These are phyloP conservation scores for Teinopalpus imperialis DNA, from an alignment of 2,888 invertebrate genomes.

Conservation along the genomic window DNA sequence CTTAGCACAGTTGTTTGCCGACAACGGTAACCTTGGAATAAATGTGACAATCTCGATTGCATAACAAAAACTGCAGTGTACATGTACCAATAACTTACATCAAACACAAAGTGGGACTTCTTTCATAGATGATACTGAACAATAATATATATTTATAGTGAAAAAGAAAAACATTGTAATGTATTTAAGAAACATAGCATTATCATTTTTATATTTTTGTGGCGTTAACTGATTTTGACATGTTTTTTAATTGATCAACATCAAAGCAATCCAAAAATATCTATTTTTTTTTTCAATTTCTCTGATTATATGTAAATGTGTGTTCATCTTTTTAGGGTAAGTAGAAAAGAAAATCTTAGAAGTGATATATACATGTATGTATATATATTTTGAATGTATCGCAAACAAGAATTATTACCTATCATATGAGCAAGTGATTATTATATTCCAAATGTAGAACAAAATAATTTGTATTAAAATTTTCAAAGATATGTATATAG, in stretches of 20 bases:
- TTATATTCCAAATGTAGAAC: conserved; percentile 29
- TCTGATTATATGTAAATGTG: conserved; percentile 60
- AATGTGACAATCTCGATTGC: conserved; percentile 99
- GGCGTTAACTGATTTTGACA: conserved; percentile 26
- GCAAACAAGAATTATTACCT: conserved; percentile 30
- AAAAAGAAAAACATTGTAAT: not conserved
- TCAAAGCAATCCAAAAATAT: conserved; percentile 72
- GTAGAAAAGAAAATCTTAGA: conserved; percentile 48
- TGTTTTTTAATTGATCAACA: conserved; percentile 45
- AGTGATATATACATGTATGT: not conserved
- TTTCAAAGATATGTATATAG: conserved; percentile 46
- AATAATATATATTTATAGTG: conserved; percentile 16
- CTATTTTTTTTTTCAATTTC: conserved; percentile 51
- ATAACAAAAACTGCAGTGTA: conserved; percentile 64
- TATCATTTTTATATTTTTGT: conserved; percentile 8
- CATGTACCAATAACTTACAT: conserved; percentile 9
- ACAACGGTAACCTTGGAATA: conserved; percentile 99
- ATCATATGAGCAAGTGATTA: conserved; percentile 25
- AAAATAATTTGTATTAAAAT: conserved; percentile 32
- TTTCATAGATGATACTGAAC: conserved; percentile 20
- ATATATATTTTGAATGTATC: conserved; percentile 5
- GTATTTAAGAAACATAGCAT: conserved; percentile 3
- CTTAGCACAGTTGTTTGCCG: conserved; percentile 98
- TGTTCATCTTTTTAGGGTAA: conserved; percentile 70
- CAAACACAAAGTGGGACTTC: conserved; percentile 18